Evolutionary conservation across 1,140 invertebrate genomes (phyloP).

Genomic region (Heliconius himera): DNA sequence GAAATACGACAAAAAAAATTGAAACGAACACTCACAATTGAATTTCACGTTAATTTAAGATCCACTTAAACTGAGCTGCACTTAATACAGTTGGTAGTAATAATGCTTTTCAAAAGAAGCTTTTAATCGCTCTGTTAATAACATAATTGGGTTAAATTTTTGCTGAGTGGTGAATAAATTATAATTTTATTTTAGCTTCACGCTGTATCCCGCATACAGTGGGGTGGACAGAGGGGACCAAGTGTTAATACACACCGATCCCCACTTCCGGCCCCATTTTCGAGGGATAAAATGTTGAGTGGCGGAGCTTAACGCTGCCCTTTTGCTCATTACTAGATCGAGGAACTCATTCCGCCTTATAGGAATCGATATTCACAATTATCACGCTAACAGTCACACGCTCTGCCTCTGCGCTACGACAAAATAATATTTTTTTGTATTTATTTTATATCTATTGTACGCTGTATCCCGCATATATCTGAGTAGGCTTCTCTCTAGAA

Average conservation of each 20-base stretch:
- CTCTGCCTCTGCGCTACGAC: too few species aligned
- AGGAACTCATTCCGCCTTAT: too few species aligned
- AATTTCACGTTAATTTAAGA: conserved; percentile 14
- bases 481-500: too few species aligned
- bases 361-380: not conserved
- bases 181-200: not conserved
- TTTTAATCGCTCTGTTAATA: conserved; percentile 11
- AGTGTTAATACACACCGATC: not conserved
- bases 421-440: too few species aligned
- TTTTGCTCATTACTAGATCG: too few species aligned
- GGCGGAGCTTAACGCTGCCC: too few species aligned
- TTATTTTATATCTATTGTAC: too few species aligned
- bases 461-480: not conserved
- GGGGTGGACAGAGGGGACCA: not conserved
- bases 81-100: not conserved
- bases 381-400: not conserved
- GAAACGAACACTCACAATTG: not conserved
- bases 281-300: not conserved
- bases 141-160: not conserved
- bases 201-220: not conserved
- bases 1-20: not conserved
- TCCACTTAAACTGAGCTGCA: conserved; percentile 1
- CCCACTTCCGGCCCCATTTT: not conserved
- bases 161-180: not conserved
- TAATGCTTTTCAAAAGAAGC: conserved; percentile 13